Evolutionary conservation across 2,888 invertebrate species (phyloP), one percentile per base, ranked within the genome.

Genomic region (Apomyelois bistriatella): DNA sequence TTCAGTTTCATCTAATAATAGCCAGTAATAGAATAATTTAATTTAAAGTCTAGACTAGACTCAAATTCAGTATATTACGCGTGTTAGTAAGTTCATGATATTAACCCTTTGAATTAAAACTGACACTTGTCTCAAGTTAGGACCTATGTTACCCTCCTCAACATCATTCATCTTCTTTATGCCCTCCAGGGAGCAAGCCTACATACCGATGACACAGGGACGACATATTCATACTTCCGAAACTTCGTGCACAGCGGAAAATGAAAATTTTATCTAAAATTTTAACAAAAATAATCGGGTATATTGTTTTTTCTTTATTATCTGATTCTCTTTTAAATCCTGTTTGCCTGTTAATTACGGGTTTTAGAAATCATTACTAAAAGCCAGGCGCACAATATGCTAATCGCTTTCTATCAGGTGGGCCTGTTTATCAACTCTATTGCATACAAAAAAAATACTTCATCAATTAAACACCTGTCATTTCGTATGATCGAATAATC

Each of bases 401-500:
- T 22, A 22, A 22, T 22, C 22, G 22, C 3, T 22, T 5, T 22
- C 22, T 22, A 22, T 22, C 22, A 22, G 22, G n/a, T n/a, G n/a
- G 5, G 22, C 22, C 22, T 22, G 22, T 22, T 22, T 22, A 22
- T 40, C 8, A 40, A 15, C 8, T 10, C 13, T 16, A 9, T 40
- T 16, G 16, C 16, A 10, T 16, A 40, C 1, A 32, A 32, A 32
- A 32, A 15, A 40, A 16, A 15, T 7, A 16, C 1, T 46, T 32
- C 46, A 46, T 32, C n/a, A 32, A 0, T 9, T 32, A 32, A 43
- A 46, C 12, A 43, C 12, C 43, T 43, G 46, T 46, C 46, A 46
- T 15, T 32, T 32, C 46, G 10, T 8, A 15, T 32, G 46, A 46
- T 30, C 32, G 46, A 46, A 12, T 46, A 46, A 46, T 46, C 32